Evolutionary conservation across 1,140 invertebrate genomes (phyloP).

Genomic region (Ctenoplectra terminalis): DNA sequence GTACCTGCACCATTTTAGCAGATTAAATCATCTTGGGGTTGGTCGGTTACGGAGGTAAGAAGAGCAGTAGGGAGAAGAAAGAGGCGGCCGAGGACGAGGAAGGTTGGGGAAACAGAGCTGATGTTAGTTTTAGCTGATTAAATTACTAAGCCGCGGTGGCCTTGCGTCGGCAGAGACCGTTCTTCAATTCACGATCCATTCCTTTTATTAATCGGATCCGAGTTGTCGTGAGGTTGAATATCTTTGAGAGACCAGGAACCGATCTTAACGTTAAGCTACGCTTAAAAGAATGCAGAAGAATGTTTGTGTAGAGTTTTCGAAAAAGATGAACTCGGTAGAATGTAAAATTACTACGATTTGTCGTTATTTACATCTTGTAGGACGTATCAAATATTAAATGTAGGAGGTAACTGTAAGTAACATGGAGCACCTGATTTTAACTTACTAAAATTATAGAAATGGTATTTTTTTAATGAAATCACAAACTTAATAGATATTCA

Average conservation of each 20-base stretch:
- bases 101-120: slow-evolving; percentile 71
- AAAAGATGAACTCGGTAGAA: not conserved
- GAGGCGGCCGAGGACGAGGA: slow-evolving; percentile 65
- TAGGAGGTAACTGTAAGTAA: too few relatives aligned
- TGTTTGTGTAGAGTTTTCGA: not conserved
- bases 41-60: slow-evolving; percentile 74
- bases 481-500: too few relatives aligned
- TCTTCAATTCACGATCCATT: slow-evolving; percentile 80
- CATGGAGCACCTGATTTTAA: too few relatives aligned
- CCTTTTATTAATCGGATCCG: slow-evolving; percentile 80
- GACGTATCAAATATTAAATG: too few relatives aligned
- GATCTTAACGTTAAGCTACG: slow-evolving; percentile 29
- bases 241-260: slow-evolving; percentile 33
- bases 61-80: slow-evolving; percentile 67
- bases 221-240: slow-evolving; percentile 61
- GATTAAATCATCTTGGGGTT: slow-evolving; percentile 82
- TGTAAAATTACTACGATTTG: not conserved
- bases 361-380: too few relatives aligned
- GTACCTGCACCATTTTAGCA: slow-evolving; percentile 78
- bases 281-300: not conserved
- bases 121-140: slow-evolving; percentile 84
- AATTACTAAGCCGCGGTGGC: slow-evolving; percentile 81
- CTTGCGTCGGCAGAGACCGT: slow-evolving; percentile 78
- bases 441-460: too few relatives aligned
- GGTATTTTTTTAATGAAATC: too few relatives aligned